Conservation (phyloP, 2,113 vertebrate species). For the Melanerpes aurifrons region DNA sequence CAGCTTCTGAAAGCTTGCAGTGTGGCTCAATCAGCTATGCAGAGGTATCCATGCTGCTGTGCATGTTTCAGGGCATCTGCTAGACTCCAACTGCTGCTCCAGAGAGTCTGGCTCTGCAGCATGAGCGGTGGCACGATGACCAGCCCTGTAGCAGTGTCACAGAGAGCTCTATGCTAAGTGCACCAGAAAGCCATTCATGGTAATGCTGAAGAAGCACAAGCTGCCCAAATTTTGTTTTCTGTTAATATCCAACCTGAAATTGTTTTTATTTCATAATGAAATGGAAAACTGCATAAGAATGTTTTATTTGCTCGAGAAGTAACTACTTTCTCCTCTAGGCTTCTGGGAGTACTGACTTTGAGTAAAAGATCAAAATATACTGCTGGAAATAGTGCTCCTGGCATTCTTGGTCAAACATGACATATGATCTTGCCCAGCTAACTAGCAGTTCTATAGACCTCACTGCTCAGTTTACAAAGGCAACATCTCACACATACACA, state of each 20-base stretch:
- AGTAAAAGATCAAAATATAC: not conserved
- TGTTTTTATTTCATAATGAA: not conserved
- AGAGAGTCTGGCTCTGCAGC: accelerated
- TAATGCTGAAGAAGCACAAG: not conserved
- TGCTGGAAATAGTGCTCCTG: not conserved
- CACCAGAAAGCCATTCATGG: not conserved
- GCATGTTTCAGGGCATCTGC: not conserved
- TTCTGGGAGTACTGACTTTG: not conserved
- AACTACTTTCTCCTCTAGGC: not conserved
- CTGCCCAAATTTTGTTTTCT: not conserved
- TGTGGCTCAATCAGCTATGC: accelerated
- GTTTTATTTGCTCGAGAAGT: not conserved
- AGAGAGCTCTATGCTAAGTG: not conserved
- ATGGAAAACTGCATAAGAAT: not conserved
- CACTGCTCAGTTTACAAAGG: not conserved
- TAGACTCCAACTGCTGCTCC: not conserved
- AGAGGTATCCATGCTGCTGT: accelerated
- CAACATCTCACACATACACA: not conserved
- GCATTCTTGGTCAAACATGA: not conserved
- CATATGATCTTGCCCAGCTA: not conserved
- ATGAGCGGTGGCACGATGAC: accelerated
- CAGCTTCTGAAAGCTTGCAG: not conserved
- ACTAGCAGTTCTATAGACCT: not conserved
- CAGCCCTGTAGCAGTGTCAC: not conserved
- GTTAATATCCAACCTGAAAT: not conserved